Conservation (phyloP, 2,888 invertebrate genomes). For the Patella depressa region DNA sequence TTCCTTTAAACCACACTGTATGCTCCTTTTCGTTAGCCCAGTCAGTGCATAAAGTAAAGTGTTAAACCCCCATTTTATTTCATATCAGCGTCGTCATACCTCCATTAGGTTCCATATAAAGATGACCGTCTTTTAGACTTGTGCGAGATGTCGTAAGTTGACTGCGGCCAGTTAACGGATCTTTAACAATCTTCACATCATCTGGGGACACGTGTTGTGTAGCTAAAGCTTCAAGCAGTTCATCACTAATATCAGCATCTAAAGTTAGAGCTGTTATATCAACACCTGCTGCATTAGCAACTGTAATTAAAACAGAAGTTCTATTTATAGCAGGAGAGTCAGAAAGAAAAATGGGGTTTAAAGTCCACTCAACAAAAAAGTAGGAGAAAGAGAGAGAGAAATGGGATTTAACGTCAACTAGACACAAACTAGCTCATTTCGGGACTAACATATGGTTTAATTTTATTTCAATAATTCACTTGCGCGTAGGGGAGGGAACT, state of each 20-base stretch:
- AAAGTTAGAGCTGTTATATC: conserved; percentile 46
- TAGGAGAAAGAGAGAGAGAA: background rate
- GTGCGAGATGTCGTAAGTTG: conserved; percentile 48
- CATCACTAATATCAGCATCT: conserved; percentile 61
- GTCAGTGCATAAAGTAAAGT: too few species aligned
- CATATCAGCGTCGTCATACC: background rate
- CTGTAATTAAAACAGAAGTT: conserved; percentile 23
- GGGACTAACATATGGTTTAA: too few species aligned
- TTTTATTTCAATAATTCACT: too few species aligned
- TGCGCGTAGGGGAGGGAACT: too few species aligned
- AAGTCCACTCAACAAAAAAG: background rate
- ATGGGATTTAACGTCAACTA: background rate
- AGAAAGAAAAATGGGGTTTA: background rate
- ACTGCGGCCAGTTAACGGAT: conserved; percentile 51
- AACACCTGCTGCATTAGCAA: conserved; percentile 53
- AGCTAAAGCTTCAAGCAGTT: conserved; percentile 58
- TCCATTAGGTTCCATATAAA: conserved; percentile 38
- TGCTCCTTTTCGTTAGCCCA: too few species aligned
- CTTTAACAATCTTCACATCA: conserved; percentile 61
- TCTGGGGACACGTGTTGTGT: conserved; percentile 55
- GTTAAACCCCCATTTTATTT: background rate
- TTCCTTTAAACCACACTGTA: too few species aligned
- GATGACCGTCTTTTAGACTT: conserved; percentile 58
- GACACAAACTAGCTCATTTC: too few species aligned
- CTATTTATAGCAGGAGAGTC: background rate